Evolutionary conservation across 2,888 invertebrate genomes (phyloP), one percentile per base, ranked within the genome.

Genomic region (Colletes collaris): DNA sequence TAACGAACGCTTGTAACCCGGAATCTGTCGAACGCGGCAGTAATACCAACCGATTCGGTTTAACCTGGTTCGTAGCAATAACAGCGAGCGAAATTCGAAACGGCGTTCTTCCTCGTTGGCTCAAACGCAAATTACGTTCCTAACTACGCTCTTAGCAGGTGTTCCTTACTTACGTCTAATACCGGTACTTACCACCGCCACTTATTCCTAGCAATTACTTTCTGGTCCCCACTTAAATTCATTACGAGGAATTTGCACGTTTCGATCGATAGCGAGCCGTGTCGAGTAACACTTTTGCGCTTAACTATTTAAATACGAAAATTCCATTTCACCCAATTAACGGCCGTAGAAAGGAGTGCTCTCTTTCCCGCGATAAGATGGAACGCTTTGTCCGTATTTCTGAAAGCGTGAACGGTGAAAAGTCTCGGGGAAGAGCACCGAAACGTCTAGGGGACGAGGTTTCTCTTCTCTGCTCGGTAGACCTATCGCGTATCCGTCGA

Each of bases 41-140:
- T 46, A 70, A 81, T 73, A 73, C 27, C 35, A 59, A 68, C 11
- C 44, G 59, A 69, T 83, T 79, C 76, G 35, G 46, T 44, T 66
- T 68, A 72, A 69, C 71, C 53, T 46, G 58, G 11, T 16, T 60
- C 71, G 63, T 72, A 78, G 59, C 53, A 64, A 55, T 70, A 74
- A 82, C 63, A 70, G 19, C 11, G n/a, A 2, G 7, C 27, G 60
- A 46, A 69, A 64, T 56, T 13, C 53, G 44, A 60, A 64, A 66
- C 35, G 52, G 52, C 46, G 56, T n/a, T n/a, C n/a, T 13, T 27
- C 44, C 37, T 46, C 60, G 7, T 13, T 74, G 56, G 13, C 19
- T 46, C 62, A 55, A 63, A 59, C 64, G 52, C 70, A 50, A 74
- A 75, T 79, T 67, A 58, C 73, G 63, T 59, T 50, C 56, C 40